Evolutionary conservation across 2,888 invertebrate genomes (phyloP).

Genomic region (Ditylenchus weischeri): DNA sequence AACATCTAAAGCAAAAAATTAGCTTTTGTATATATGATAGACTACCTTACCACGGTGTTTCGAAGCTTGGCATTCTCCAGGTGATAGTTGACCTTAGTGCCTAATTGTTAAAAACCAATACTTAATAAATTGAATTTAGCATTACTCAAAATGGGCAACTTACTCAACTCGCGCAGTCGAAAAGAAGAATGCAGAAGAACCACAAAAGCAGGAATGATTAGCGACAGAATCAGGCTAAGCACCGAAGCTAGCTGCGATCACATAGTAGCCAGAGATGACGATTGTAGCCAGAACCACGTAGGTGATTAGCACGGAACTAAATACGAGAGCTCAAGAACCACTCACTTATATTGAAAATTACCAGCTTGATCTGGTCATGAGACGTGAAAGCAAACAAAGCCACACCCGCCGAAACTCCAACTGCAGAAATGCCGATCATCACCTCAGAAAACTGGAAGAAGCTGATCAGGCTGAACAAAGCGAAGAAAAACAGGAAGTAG

Average conservation of each 20-base stretch:
- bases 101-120: slow-evolving; percentile 65
- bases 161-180: slow-evolving; percentile 71
- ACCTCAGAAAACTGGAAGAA: slow-evolving; percentile 22
- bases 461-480: slow-evolving; percentile 13
- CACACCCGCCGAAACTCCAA: slow-evolving; percentile 5
- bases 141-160: neutral
- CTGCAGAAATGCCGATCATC: slow-evolving; percentile 21
- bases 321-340: slow-evolving; percentile 11
- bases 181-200: slow-evolving; percentile 75
- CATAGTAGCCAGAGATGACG: slow-evolving; percentile 66
- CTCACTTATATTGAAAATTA: neutral
- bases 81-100: slow-evolving; percentile 87
- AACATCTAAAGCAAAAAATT: too few relatives aligned
- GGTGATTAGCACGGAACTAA: slow-evolving; percentile 65
- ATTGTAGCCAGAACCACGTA: slow-evolving; percentile 66
- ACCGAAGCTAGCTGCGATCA: slow-evolving; percentile 70
- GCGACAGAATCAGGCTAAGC: slow-evolving; percentile 19
- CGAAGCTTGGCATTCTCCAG: slow-evolving; percentile 67
- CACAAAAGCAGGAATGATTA: slow-evolving; percentile 38
- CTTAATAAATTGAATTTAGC: neutral
- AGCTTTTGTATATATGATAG: too few relatives aligned
- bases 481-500: slow-evolving; percentile 62
- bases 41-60: neutral
- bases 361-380: slow-evolving; percentile 16
- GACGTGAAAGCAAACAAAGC: slow-evolving; percentile 23